Percentiles rank a stretch among this genome's conserved stretches.
These are phyloP conservation scores for Cydia pomonella DNA, from an alignment of 1,140 invertebrate species.

Conservation along the genomic window DNA sequence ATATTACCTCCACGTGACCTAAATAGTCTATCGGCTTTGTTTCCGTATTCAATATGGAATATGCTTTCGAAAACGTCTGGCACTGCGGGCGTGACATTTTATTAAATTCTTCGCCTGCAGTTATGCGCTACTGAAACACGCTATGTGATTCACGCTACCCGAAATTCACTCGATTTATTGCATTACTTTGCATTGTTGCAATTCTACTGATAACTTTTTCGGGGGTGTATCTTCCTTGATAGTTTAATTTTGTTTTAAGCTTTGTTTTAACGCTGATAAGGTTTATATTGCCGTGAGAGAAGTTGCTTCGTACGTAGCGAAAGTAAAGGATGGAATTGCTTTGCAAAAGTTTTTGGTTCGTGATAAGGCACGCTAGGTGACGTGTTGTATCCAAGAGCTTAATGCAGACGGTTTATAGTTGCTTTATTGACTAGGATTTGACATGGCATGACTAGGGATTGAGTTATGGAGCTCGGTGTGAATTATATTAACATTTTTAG, in stretches of 20 bases:
- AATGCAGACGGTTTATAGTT: background rate
- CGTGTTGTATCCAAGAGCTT: constrained; percentile 11
- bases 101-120: constrained; percentile 26
- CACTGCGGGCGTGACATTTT: constrained; percentile 23
- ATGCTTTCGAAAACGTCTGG: constrained; percentile 8
- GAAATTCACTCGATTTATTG: constrained; percentile 26
- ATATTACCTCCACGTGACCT: constrained; percentile 9
- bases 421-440: constrained; percentile 24
- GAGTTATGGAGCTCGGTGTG: constrained; percentile 1
- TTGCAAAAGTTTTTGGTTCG: constrained; percentile 22
- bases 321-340: background rate
- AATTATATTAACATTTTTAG: background rate
- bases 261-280: background rate
- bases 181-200: constrained; percentile 32
- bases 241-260: background rate
- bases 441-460: constrained; percentile 9
- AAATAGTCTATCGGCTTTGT: constrained; percentile 28
- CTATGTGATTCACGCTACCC: constrained; percentile 9
- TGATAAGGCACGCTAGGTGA: constrained; percentile 28
- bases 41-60: constrained; percentile 22
- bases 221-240: background rate
- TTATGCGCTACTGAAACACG: constrained; percentile 22
- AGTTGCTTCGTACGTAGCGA: background rate
- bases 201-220: constrained; percentile 24
- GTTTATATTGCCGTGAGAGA: background rate